Evolutionary conservation across 2,113 vertebrate species (phyloP), one percentile per base, ranked within the genome.

Genomic region (Peucedramus taeniatus): DNA sequence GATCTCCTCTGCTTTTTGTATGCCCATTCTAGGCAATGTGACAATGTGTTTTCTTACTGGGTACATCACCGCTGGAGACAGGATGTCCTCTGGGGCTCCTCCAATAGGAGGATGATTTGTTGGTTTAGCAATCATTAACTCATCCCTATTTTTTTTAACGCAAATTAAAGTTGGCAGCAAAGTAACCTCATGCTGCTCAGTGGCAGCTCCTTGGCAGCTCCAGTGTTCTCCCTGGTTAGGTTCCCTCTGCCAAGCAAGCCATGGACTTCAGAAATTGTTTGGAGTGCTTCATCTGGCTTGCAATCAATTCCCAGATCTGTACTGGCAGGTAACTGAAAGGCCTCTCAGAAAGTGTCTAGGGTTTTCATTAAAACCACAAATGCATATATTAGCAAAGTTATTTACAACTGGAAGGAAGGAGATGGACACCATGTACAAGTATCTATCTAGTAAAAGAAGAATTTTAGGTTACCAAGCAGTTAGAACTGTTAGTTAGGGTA

Each of bases 71-170:
- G 71, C 85, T 96, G 90, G 92, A 94, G 90, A 90, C 83, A 86
- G 79, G 91, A 77, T 83, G 82, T 95, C 93, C 94, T 97, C 72
- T 90, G 79, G 82, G 94, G 68, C 68, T 93, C 79, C 90, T 96
- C 92, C 95, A 96, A 94, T 92, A 63, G 90, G 64, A 90, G 64
- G 68, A 88, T 96, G 95, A 94, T 96, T 91, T 97, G 93, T 96
- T 97, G 83, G 85, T 96, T 95, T 96, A 93, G 92, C 90, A 96
- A 90, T 92, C 90, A 90, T 93, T 95, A 93, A 94, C 76, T 93
- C 93, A 89, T 88, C 79, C 79, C 40, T 83, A 35, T 71, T 94
- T 96, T 76, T 92, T 87, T 68, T 1, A 60, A 85, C 0, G 0
- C 63, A 88, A 93, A 95, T 96, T 92, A 39, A 80, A 86, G 22